Base-by-base conservation (phyloP, 2,888 invertebrate species). In the Mythimna lalbum region DNA sequence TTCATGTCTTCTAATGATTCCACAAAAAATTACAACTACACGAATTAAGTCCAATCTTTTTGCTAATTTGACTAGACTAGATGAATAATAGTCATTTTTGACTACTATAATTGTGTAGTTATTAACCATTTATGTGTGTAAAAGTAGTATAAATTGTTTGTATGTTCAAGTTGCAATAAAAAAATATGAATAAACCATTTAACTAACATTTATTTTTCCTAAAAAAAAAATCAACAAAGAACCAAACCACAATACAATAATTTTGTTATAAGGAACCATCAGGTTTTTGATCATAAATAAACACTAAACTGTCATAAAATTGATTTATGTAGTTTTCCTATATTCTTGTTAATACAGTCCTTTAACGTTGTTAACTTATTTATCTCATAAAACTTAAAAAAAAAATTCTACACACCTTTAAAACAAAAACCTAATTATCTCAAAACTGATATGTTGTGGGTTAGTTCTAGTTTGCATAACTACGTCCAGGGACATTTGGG, bases 221-320 rank as follows among this genome's bases (percentile, higher is more conserved):
- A 19, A 55, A 55, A 55, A 55, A 55, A 55, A 55, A 55, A 39
- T n/a, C n/a, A 56, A 57, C 14, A 59, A 59, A 23, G 59, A 59
- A 59, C 39, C 23, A 43, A 59, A 23, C 39, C 9, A 43, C 39
- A 43, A 59, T 19, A 59, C 39, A 43, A 33, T 59, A 4, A 43
- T 43, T 57, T 59, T 59, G 23, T 39, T 39, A 59, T 23, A 59
- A 59, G 23, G 59, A 59, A 59, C 39, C 39, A 59, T 39, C 39
- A 39, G 39, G 39, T 39, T 59, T 39, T 59, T 43, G 39, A 59
- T 23, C 59, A 4, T 17, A 43, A 59, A 36, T 36, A 39, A 39
- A 57, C 21, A 21, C 57, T 57, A 39, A 39, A 57, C 33, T 36
- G n/a, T 56, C 57, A 57, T 36, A 57, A 57, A 57, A 57, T 39